These are phyloP conservation scores for Volucella inflata DNA, from an alignment of 2,888 invertebrate species.

Conservation along the genomic window DNA sequence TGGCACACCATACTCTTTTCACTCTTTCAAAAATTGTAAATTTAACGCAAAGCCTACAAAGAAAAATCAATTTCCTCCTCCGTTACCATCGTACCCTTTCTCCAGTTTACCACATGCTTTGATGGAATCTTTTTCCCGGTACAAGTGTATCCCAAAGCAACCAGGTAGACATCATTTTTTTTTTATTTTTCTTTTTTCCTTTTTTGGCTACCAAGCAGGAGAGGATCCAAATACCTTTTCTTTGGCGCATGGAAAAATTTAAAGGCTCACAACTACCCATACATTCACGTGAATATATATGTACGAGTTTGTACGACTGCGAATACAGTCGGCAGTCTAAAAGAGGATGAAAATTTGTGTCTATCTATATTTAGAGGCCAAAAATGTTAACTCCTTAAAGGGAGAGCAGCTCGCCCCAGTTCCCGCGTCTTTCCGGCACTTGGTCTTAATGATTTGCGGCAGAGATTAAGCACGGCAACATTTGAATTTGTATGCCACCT, in stretches of 20 bases:
- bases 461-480: conserved; percentile 57
- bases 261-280: conserved; percentile 27
- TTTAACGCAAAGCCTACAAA: conserved; percentile 26
- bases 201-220: conserved; percentile 35
- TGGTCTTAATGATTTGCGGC: conserved; percentile 51
- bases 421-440: background rate
- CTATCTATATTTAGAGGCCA: conserved; percentile 54
- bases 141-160: conserved; percentile 58
- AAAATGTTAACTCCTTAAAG: conserved; percentile 41
- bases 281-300: conserved; percentile 16
- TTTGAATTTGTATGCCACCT: conserved; percentile 47
- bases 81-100: background rate
- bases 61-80: conserved; percentile 64
- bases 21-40: conserved; percentile 10
- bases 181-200: background rate
- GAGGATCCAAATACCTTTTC: conserved; percentile 11
- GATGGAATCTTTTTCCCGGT: conserved; percentile 34
- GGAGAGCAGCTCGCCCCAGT: conserved; percentile 8
- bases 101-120: background rate
- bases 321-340: conserved; percentile 39
- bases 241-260: conserved; percentile 34
- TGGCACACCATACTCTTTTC: background rate
- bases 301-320: conserved; percentile 1
- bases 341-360: conserved; percentile 45
- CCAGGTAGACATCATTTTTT: conserved; percentile 59